Evolutionary conservation across 2,797 vertebrate species (phyloP).

Genomic region (Zalophus californianus): DNA sequence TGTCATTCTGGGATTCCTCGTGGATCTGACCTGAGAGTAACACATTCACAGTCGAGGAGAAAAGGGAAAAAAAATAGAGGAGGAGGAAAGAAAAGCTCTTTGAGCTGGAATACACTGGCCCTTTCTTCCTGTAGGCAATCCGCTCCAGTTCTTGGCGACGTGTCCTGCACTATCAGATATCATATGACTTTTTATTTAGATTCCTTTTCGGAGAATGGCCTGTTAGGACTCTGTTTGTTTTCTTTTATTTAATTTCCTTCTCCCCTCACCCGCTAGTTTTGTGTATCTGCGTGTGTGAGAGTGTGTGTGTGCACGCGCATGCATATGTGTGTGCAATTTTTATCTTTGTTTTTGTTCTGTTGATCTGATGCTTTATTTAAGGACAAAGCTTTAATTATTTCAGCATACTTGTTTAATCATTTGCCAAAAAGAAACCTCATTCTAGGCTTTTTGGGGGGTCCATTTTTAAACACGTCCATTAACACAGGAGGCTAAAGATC

Average conservation of each 20-base stretch:
- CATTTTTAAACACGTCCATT: slow-evolving; percentile 73
- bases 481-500: slow-evolving; percentile 55
- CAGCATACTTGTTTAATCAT: slow-evolving; percentile 85
- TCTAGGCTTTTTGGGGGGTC: slow-evolving; percentile 77
- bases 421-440: slow-evolving; percentile 86
- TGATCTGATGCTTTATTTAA: slow-evolving; percentile 86
- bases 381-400: slow-evolving; percentile 87
- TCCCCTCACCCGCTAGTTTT: slow-evolving; percentile 84
- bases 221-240: slow-evolving; percentile 91
- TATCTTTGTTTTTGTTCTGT: slow-evolving; percentile 87
- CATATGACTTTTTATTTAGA: slow-evolving; percentile 92
- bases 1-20: slow-evolving; percentile 86
- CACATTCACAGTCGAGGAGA: slow-evolving; percentile 88
- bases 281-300: slow-evolving; percentile 71
- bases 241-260: slow-evolving; percentile 90
- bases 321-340: slow-evolving; percentile 85
- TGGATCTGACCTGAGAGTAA: slow-evolving; percentile 88
- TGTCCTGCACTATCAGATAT: slow-evolving; percentile 93
- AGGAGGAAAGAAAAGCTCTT: slow-evolving; percentile 91
- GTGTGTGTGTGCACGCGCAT: slow-evolving; percentile 75
- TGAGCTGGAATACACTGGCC: slow-evolving; percentile 91
- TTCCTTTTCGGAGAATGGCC: slow-evolving; percentile 91
- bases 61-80: slow-evolving; percentile 80
- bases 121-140: slow-evolving; percentile 93
- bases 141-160: slow-evolving; percentile 91